Base-by-base conservation (phyloP, 1,140 invertebrate species). In the Dendrolimus kikuchii region DNA sequence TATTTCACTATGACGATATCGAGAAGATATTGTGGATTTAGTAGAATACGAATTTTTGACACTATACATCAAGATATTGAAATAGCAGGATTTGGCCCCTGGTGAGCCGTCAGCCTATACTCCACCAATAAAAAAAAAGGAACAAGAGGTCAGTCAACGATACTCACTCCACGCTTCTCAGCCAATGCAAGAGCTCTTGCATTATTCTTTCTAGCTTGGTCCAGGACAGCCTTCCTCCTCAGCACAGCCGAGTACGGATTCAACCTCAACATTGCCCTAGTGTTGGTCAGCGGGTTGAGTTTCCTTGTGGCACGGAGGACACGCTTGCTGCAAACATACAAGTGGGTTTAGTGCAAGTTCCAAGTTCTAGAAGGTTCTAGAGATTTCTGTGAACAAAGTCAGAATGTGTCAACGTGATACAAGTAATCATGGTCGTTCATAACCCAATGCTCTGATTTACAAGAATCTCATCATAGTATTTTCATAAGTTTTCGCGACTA, bases 181-280 rank as follows among this genome's bases (percentile, higher is more conserved):
- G 92, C 92, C 4, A 92, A 38, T 10, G 78, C 69, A 51, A 90
- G 51, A 38, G 91, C 90, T 43, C 86, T 88, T 41, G 81, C 69
- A 42, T 91, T 87, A 46, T 88, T 89, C 36, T 89, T 90, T 78
- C 90, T 93, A 63, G 89, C 77, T 7, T 89, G 89, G 6, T 90
- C 90, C 48, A 95, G 85, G 52, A 94, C 90, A 0, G 94, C 94
- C 59, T 92, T 90, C 62, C 94, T 91, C 86, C 94, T 95, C 55
- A 94, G 73, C 36, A 98, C 96, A 53, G 94, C 93, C 36, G 96
- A 92, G 75, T 96, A 98, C 6, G 98, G 98, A 86, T 99, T 99
- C 44, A 99, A 89, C 71, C 93, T 92, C 55, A 95, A 82, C 94
- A 99, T 93, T 4, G 96, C 95, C 55, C 92, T 90, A 6, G 92